Base-by-base conservation (phyloP, 2,888 invertebrate species). In the Idaea dimidiata region DNA sequence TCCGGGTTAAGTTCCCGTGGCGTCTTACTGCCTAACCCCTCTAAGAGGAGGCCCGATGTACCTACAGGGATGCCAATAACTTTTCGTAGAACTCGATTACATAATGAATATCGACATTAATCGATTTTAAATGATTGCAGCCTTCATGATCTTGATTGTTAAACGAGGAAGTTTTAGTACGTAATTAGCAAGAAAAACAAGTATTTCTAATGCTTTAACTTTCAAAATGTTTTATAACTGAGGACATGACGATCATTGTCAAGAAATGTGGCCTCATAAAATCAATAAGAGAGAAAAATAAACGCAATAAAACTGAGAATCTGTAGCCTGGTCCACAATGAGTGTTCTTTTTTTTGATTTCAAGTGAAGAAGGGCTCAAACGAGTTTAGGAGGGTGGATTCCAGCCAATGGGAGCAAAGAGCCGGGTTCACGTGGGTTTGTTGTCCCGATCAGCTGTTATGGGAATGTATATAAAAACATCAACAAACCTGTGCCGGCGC, bases 361-460 rank as follows among this genome's bases (percentile, higher is more conserved):
- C n/a, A 60, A 59, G 57, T 58, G 64, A 62, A 62, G 64, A 62
- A 62, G 57, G 67, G 65, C 66, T 67, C 62, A 68, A 70, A 73
- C 73, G 70, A 66, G 66, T 73, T 70, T 66, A 7, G 60, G 73
- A 66, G 83, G 81, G 82, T 78, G 75, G 63, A 64, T 68, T 61
- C 10, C 63, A 62, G 69, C 72, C 84, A 86, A 87, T 87, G 82
- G 61, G 66, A 68, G 66, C 66, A 55, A 59, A 61, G 58, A 68
- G 54, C 66, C 59, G 63, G 58, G 66, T 71, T 78, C 82, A 83
- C 77, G 77, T 83, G 83, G 73, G 67, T 77, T 84, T 85, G 81
- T 84, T 86, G 75, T 84, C 72, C 69, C 74, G 79, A 88, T 89
- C 90, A 89, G 90, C 89, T 90, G 90, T 86, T 79, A 66, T 31